Evolutionary conservation across 2,888 invertebrate species (phyloP), one percentile per base, ranked within the genome.

Genomic region (Ormyrus rosae): DNA sequence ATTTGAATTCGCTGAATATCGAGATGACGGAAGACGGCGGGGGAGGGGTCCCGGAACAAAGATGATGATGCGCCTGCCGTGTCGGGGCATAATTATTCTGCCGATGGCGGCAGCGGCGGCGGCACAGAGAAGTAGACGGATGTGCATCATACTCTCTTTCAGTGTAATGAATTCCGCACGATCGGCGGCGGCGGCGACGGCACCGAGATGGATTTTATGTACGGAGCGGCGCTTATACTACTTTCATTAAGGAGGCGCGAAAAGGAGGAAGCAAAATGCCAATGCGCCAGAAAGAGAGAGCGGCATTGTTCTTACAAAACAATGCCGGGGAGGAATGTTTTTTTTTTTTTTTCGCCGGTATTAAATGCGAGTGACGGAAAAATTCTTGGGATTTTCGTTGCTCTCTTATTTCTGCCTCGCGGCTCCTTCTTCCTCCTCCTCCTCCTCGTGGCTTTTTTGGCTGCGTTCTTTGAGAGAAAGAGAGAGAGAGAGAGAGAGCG

Each of bases 1-100:
- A 73, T 81, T 81, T 77, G 81, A 81, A 81, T 81, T 72, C 63
- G 58, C 56, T 74, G 79, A 81, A 81, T 81, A 81, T 81, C 81
- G 81, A 81, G 78, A 67, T 5, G 53, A 45, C 5, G 56, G 11
- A 8, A n/a, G 10, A 58, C 19, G 46, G 11, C 9, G 55, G 10
- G 5, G 64, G 45, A 11, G 11, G 45, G 11, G 45, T 13, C 13
- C 34, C 34, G 34, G 34, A 34, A 34, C 8, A 45, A 64, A 64
- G 19, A 53, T 60, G 75, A 73, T 74, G 81, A 77, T 81, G 81
- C 73, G 53, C 7, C 74, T 69, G 51, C 50, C 82, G 82, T 82
- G 79, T 53, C 77, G 63, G 6, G 55, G 77, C 75, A 82, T 82
- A 82, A 82, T 82, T 80, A 79, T 82, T 82, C 72, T 65, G 60